A percentile compares a stretch with the other conserved stretches of the same genome.
Conservation (phyloP, 2,888 invertebrate genomes). For the Lasioglossum leucozonium region DNA sequence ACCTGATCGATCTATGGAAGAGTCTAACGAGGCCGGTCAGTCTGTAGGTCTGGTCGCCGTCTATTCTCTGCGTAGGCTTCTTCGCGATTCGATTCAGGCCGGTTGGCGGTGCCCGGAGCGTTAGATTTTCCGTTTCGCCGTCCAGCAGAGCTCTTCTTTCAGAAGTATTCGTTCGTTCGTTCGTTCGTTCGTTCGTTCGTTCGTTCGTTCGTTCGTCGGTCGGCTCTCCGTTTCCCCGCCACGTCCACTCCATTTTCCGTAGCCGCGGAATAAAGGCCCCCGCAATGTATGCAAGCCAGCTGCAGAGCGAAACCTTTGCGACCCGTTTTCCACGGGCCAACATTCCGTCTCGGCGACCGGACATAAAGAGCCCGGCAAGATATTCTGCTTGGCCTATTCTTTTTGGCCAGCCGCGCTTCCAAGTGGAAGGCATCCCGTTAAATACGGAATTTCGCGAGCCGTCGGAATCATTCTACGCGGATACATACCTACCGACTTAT, state of each 20-base stretch:
- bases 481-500: slow-evolving; percentile 14
- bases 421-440: slow-evolving; percentile 54
- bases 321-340: slow-evolving; percentile 50
- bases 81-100: slow-evolving; percentile 58
- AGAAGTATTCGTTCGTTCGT: slow-evolving; percentile 32
- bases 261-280: slow-evolving; percentile 54
- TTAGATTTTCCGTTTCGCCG: slow-evolving; percentile 23
- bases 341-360: slow-evolving; percentile 55
- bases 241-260: slow-evolving; percentile 51
- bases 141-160: slow-evolving; percentile 43
- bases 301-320: slow-evolving; percentile 58
- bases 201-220: background rate
- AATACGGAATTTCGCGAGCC: slow-evolving; percentile 63
- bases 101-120: background rate
- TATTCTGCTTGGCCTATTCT: slow-evolving; percentile 61
- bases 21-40: background rate
- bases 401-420: slow-evolving; percentile 50
- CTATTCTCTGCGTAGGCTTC: slow-evolving; percentile 22
- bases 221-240: slow-evolving; percentile 9
- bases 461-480: slow-evolving; percentile 43
- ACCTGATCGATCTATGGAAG: background rate
- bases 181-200: background rate
- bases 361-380: slow-evolving; percentile 66
- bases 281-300: slow-evolving; percentile 66
- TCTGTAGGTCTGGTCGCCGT: slow-evolving; percentile 18